phyloP scores from a whole-genome alignment of 2,888 invertebrate species.

The Tribolium freemani region DNA sequence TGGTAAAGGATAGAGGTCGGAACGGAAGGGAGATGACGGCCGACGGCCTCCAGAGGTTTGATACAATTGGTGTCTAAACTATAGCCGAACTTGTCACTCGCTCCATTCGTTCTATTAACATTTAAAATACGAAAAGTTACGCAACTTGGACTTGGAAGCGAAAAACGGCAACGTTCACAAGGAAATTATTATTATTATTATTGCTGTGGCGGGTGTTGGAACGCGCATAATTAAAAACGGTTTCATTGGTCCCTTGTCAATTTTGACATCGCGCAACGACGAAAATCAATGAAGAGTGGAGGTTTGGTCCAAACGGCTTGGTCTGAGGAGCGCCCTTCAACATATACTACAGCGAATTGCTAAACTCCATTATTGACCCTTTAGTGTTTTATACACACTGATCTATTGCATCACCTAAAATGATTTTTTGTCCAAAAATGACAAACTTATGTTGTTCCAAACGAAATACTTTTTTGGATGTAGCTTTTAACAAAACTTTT shows the following conservation, averaged over 20 bases:
- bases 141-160: background rate
- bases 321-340: background rate
- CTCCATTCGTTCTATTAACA: constrained; percentile 35
- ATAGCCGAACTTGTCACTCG: constrained; percentile 49
- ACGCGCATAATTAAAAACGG: constrained; percentile 20
- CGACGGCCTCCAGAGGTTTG: constrained; percentile 58
- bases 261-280: constrained; percentile 32
- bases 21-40: constrained; percentile 39
- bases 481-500: no score
- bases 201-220: background rate
- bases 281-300: background rate
- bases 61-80: constrained; percentile 61
- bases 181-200: background rate
- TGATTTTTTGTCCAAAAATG: no score
- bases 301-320: background rate
- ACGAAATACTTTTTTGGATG: no score
- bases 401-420: no score
- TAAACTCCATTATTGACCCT: no score
- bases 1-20: background rate
- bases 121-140: constrained; percentile 21
- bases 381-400: no score
- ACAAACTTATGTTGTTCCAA: no score
- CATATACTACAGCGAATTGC: no score
- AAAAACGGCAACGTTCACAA: constrained; percentile 1
- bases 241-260: constrained; percentile 42